A percentile compares a stretch with the other conserved stretches of the same genome.
These are phyloP conservation scores for Tiphia femorata DNA, from an alignment of 2,888 invertebrate genomes.

Conservation along the genomic window DNA sequence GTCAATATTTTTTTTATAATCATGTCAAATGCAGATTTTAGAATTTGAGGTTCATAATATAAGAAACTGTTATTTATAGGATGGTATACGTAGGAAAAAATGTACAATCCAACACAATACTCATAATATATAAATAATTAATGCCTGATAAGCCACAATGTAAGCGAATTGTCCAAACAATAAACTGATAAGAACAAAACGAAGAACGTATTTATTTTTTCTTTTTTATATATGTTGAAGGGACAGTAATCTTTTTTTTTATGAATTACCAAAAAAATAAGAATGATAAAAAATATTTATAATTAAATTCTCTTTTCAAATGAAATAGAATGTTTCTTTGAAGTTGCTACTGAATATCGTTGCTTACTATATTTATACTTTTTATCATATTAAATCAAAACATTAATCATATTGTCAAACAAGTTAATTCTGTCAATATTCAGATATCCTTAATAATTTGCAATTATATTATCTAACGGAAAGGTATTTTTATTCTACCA, in stretches of 20 bases:
- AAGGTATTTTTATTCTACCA: too few relatives aligned
- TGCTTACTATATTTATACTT: too few relatives aligned
- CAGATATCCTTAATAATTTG: too few relatives aligned
- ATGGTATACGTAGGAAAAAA: constrained; percentile 13
- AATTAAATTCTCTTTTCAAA: constrained; percentile 6
- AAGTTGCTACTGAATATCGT: too few relatives aligned
- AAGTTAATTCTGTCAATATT: too few relatives aligned
- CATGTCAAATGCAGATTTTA: constrained; percentile 18
- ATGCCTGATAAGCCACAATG: constrained; percentile 28
- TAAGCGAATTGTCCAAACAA: constrained; percentile 41
- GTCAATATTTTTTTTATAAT: constrained; percentile 43
- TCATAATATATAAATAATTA: constrained; percentile 27
- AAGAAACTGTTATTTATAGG: constrained; percentile 11
- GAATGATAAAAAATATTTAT: constrained; percentile 3
- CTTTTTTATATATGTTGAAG: constrained; percentile 1
- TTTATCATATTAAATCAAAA: too few relatives aligned
- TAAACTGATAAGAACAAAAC: constrained; percentile 32
- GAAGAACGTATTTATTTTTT: constrained; percentile 13
- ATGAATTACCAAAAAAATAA: constrained; percentile 8
- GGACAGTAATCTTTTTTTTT: too few relatives aligned
- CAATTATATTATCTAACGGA: too few relatives aligned
- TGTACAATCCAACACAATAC: constrained; percentile 36
- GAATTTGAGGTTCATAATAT: too few relatives aligned
- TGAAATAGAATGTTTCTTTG: constrained; percentile 1
- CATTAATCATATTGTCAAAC: too few relatives aligned